Base-by-base conservation (phyloP, 1,140 invertebrate genomes). In the Zaprionus africanus region DNA sequence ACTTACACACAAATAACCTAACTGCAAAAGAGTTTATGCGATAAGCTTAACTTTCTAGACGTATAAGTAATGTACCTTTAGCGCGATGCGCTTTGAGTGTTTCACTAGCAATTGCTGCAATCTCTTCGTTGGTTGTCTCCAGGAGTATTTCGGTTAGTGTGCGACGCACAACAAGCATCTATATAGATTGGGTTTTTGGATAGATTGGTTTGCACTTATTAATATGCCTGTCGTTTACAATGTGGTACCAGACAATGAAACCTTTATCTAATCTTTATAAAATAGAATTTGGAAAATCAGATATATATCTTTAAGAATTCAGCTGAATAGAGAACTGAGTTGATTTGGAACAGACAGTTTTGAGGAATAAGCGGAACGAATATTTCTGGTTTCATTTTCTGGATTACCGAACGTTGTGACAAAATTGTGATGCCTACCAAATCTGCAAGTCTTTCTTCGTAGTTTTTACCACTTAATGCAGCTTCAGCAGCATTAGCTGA, bases 41-140 rank as follows among this genome's bases (percentile, higher is more conserved):
- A 74, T 69, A 64, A 78, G 31, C 71, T 74, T 64, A 78, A 65
- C 24, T n/a, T 65, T 69, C 59, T 75, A 82, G 11, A 67, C 56
- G 51, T 71, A 12, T 58, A 28, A 57, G 26, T 71, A 76, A 81
- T 76, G 81, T 92, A 93, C 92, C 92, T 93, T 93, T 92, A 59
- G 77, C 76, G 80, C 90, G 91, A 31, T 82, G 79, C 73, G 85
- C 81, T 83, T 91, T 90, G 24, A 93, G 36, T 57, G 90, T 76
- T 93, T 98, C 97, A 92, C 95, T 94, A 93, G 96, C 97, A 81
- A 98, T 95, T 76, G 94, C 93, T 79, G 95, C 92, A 91, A 99
- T 98, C 94, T 98, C 97, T 92, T 96, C 95, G 88, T 96, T 97
- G 13, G 98, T 99, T 78, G 98, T 98, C 90, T 98, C 97, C 65